Evolutionary conservation across 1,140 invertebrate species (phyloP), one percentile per base, ranked within the genome.

Genomic region (Ganaspis sp.): DNA sequence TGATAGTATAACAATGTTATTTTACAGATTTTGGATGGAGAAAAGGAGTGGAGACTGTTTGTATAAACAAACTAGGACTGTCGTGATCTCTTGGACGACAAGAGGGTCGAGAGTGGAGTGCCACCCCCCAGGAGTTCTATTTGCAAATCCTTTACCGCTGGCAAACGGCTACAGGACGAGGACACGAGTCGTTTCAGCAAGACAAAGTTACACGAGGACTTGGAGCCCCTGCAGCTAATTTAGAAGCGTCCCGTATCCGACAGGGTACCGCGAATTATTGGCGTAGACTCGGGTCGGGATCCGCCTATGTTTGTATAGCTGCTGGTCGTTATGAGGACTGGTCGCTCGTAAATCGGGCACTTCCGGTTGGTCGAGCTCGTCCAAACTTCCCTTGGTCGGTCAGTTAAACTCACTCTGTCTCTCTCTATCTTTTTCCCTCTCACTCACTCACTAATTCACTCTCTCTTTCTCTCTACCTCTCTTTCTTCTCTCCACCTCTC

Each of bases 251-350:
- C 72, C 76, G 81, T 82, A 83, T 80, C 78, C 78, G 79, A 84
- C 83, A 84, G 81, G 72, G 77, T 73, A 78, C 75, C 72, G 38
- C 79, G 81, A 84, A 83, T 84, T 84, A 84, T 84, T 84, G 78
- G 80, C 78, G 58, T 72, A 70, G 72, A 79, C 71, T 64, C 80
- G 58, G 77, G 74, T 76, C 74, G 74, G 73, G 78, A 78, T 64
- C 75, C 81, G 75, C 77, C 81, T 80, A 79, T 79, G 77, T 53
- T 72, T 80, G 75, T 80, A 19, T 76, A 78, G 72, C 75, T 76
- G 42, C 53, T 40, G 70, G 49, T 79, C 73, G 76, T 82, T 82
- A 80, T 80, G 58, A 82, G 73, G 79, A 72, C 78, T 75, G 38
- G 34, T 70, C 72, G 76, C 71, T 82, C 78, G 73, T 78, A 82